These are phyloP conservation scores for Spongia lamella DNA, from an alignment of 37 sponge, comb jelly and placozoan species.

Conservation along the genomic window DNA sequence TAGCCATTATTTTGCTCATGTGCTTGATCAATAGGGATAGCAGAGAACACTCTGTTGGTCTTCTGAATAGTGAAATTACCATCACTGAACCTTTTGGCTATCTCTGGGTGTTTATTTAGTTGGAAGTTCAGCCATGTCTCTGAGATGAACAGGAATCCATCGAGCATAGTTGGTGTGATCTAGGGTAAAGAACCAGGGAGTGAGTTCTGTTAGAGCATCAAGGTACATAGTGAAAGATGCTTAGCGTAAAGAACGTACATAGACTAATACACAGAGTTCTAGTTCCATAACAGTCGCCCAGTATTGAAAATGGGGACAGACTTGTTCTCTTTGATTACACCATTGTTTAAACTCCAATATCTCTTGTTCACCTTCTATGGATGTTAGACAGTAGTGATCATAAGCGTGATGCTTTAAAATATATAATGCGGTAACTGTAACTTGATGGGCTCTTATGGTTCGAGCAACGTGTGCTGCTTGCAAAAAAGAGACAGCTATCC, in stretches of 20 bases:
- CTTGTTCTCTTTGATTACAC: constrained; percentile 13
- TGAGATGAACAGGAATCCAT: constrained; percentile 29
- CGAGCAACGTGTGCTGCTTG: constrained; percentile 8
- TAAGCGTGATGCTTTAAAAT: constrained; percentile 21
- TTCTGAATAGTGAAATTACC: constrained; percentile 19
- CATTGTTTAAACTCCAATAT: constrained; percentile 10
- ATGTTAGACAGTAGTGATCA: constrained; percentile 5
- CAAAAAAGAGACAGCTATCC: not conserved
- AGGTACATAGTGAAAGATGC: constrained; percentile 25
- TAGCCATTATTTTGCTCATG: not conserved
- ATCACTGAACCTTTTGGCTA: constrained; percentile 1
- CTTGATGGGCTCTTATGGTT: constrained; percentile 34
- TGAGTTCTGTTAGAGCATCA: constrained; percentile 13
- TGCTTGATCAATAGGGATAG: constrained; percentile 25
- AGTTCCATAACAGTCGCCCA: no score
- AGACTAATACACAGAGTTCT: constrained; percentile 20
- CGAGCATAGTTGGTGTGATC: constrained; percentile 33
- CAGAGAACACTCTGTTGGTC: constrained; percentile 36
- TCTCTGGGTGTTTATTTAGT: constrained; percentile 13
- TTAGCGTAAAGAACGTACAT: constrained; percentile 30
- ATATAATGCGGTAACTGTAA: constrained; percentile 21
- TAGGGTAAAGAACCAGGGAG: constrained; percentile 21
- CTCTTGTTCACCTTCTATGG: not conserved
- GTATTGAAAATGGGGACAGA: constrained; percentile 25
- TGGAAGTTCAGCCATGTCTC: constrained; percentile 25